Percentiles rank a stretch among this genome's conserved stretches.
These are phyloP conservation scores for Thripadectes ignobilis DNA, from an alignment of 2,797 vertebrate species.

Conservation along the genomic window DNA sequence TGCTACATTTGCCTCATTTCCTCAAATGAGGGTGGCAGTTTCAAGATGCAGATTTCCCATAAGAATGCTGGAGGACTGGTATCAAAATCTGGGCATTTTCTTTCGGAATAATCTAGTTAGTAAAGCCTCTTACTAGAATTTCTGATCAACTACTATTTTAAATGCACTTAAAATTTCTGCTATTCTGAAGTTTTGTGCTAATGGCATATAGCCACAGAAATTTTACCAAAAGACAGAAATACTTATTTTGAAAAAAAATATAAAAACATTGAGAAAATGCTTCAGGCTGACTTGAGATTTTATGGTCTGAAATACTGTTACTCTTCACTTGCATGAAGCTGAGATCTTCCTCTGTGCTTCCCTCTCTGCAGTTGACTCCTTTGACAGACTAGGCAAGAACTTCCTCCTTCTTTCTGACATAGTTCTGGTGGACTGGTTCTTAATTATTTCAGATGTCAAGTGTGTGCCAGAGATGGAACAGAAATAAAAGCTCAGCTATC, in stretches of 20 bases:
- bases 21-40: conserved; percentile 29
- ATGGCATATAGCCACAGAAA: not conserved
- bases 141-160: not conserved
- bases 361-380: not conserved
- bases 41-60: conserved; percentile 21
- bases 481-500: not conserved
- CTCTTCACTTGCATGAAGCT: not conserved
- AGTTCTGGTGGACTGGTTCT: not conserved
- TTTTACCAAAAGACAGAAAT: not conserved
- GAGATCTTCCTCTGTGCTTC: not conserved
- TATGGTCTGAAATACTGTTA: not conserved
- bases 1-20: conserved; percentile 43
- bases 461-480: not conserved
- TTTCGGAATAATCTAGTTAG: conserved; percentile 1
- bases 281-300: not conserved
- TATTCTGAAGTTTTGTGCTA: not conserved
- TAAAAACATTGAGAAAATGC: not conserved
- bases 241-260: not conserved
- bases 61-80: not conserved
- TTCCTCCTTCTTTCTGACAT: not conserved
- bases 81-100: not conserved
- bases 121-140: not conserved
- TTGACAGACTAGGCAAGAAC: not conserved
- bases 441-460: not conserved
- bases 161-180: not conserved